Conservation (phyloP, 1,140 invertebrate species). For the Contarinia nasturtii region DNA sequence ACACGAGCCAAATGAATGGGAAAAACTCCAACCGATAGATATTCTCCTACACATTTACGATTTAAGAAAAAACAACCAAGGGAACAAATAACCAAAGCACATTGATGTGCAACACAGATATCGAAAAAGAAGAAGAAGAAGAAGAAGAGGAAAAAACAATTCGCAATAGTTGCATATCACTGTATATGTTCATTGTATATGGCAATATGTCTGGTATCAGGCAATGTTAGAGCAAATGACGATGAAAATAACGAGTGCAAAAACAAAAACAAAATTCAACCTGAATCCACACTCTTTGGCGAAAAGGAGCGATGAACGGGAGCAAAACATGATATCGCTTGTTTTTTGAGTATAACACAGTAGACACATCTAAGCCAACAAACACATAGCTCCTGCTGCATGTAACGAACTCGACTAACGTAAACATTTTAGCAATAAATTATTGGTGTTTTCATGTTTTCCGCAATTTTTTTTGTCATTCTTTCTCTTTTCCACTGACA, state of each 20-base stretch:
- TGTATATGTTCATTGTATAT: constrained; percentile 10
- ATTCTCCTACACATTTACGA: no score
- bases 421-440: no score
- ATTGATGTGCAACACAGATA: background rate
- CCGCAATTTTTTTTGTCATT: no score
- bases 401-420: no score
- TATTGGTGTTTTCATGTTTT: no score
- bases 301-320: constrained; percentile 1
- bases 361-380: background rate
- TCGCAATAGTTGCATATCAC: constrained; percentile 1
- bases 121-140: background rate
- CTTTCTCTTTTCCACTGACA: no score
- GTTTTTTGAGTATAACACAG: background rate
- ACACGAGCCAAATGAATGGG: no score
- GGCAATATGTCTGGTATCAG: constrained; percentile 17
- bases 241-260: constrained; percentile 1
- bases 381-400: no score
- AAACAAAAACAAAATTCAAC: constrained; percentile 12
- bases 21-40: no score
- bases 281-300: constrained; percentile 2
- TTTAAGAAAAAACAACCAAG: no score
- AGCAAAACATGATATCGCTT: constrained; percentile 1
- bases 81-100: no score
- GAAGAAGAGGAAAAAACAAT: background rate
- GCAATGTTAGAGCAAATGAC: constrained; percentile 16